Percentiles rank a stretch among this genome's conserved stretches.
These are phyloP conservation scores for Heliconius charithonia DNA, from an alignment of 2,888 invertebrate species.

Conservation along the genomic window DNA sequence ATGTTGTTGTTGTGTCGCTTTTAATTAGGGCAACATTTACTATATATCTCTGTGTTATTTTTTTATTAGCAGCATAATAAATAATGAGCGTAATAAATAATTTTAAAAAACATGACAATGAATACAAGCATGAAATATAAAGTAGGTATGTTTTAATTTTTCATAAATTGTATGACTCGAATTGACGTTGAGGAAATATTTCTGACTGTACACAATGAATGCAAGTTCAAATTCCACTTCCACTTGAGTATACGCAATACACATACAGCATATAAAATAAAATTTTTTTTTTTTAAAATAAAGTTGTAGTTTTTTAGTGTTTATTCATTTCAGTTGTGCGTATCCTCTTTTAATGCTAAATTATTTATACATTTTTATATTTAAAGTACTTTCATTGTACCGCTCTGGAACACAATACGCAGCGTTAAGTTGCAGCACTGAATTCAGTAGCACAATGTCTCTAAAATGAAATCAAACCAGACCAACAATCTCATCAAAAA, in stretches of 20 bases:
- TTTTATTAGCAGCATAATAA: too few relatives aligned
- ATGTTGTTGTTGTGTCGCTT: too few relatives aligned
- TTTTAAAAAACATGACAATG: too few relatives aligned
- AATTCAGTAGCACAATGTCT: background rate
- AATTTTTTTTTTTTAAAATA: too few relatives aligned
- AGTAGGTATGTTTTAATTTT: background rate
- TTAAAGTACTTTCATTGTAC: background rate
- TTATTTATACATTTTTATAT: too few relatives aligned
- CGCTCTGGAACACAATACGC: background rate
- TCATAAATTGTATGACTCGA: background rate
- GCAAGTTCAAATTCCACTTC: constrained; percentile 2
- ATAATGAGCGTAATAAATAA: too few relatives aligned
- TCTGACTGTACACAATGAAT: background rate
- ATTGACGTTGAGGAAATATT: background rate
- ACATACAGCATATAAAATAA: too few relatives aligned
- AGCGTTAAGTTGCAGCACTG: background rate
- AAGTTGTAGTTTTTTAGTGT: too few relatives aligned
- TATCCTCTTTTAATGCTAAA: too few relatives aligned
- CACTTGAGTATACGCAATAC: background rate
- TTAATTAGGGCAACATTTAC: too few relatives aligned
- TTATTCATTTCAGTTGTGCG: too few relatives aligned
- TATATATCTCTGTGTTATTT: too few relatives aligned
- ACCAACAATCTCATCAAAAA: background rate
- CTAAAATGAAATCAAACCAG: background rate
- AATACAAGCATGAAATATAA: background rate